phyloP scores from a whole-genome alignment of 2,797 vertebrate species.

The Sparidentex hasta region DNA sequence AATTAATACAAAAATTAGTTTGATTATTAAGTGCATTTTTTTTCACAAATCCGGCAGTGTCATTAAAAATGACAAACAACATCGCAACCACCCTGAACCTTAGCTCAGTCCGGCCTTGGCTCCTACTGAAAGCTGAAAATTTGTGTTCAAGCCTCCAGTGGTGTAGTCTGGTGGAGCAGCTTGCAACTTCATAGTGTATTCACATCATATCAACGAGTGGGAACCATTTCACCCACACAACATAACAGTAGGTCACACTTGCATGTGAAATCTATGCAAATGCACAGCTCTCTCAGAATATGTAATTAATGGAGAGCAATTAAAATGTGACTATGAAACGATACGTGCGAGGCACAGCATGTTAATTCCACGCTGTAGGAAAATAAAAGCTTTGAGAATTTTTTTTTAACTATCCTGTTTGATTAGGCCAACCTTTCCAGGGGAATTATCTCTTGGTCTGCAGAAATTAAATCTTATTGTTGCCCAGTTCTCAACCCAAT shows the following conservation, averaged over 20 bases:
- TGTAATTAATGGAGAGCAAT: constrained; percentile 79
- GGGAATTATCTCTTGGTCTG: constrained; percentile 14
- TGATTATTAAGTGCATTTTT: not conserved
- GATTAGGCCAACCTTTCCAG: constrained; percentile 23
- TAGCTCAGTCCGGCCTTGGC: not conserved
- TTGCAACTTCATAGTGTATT: constrained; percentile 63
- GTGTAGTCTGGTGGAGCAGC: constrained; percentile 15
- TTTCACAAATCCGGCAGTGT: not conserved
- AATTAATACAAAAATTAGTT: not conserved
- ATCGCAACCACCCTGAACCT: constrained; percentile 19
- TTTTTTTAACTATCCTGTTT: constrained; percentile 42
- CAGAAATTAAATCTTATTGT: constrained; percentile 29
- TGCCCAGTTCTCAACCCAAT: not conserved
- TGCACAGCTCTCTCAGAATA: constrained; percentile 73
- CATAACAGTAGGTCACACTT: constrained; percentile 68
- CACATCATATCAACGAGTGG: constrained; percentile 62
- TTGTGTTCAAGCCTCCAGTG: constrained; percentile 26
- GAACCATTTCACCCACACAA: constrained; percentile 75
- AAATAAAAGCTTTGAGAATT: constrained; percentile 51
- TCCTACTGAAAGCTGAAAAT: constrained; percentile 26
- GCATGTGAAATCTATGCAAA: constrained; percentile 80
- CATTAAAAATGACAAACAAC: not conserved
- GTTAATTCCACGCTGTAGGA: constrained; percentile 52
- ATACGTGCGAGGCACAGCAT: constrained; percentile 60
- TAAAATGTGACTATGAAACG: constrained; percentile 73